Conservation (phyloP, 1,140 invertebrate species). For the Macrosteles quadrilineatus region DNA sequence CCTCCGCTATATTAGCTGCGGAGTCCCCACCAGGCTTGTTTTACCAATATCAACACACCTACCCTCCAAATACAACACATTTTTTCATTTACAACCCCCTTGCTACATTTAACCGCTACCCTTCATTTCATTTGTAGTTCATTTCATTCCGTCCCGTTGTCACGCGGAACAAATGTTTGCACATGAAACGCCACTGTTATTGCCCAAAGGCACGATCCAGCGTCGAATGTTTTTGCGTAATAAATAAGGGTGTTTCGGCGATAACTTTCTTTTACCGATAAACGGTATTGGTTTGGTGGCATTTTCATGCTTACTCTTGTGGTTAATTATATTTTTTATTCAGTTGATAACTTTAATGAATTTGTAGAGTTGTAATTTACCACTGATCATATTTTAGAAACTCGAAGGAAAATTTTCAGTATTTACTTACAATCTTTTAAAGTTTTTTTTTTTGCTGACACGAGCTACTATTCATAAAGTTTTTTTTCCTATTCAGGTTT, state of each 20-base stretch:
- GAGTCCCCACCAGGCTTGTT: neutral
- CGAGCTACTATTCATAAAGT: no score
- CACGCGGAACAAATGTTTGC: constrained; percentile 1
- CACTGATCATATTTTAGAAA: no score
- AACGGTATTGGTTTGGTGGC: no score
- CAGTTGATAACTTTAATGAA: no score
- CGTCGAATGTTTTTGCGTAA: neutral
- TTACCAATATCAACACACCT: constrained; percentile 16
- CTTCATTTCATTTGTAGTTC: constrained; percentile 3
- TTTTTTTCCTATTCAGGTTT: no score
- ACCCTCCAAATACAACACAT: constrained; percentile 12
- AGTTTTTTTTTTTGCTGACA: no score
- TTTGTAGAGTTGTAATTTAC: no score
- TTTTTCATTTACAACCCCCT: constrained; percentile 15
- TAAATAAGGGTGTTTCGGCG: neutral
- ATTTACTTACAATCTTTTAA: no score
- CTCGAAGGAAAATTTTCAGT: no score
- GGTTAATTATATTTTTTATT: no score
- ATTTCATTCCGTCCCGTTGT: constrained; percentile 4
- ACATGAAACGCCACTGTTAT: neutral
- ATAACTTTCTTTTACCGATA: no score
- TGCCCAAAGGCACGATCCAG: neutral
- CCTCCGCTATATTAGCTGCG: neutral
- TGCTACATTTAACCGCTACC: constrained; percentile 11
- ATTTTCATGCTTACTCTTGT: no score